Evolutionary conservation across 1,140 invertebrate genomes (phyloP), one percentile per base, ranked within the genome.

Genomic region (Magallana gigas): DNA sequence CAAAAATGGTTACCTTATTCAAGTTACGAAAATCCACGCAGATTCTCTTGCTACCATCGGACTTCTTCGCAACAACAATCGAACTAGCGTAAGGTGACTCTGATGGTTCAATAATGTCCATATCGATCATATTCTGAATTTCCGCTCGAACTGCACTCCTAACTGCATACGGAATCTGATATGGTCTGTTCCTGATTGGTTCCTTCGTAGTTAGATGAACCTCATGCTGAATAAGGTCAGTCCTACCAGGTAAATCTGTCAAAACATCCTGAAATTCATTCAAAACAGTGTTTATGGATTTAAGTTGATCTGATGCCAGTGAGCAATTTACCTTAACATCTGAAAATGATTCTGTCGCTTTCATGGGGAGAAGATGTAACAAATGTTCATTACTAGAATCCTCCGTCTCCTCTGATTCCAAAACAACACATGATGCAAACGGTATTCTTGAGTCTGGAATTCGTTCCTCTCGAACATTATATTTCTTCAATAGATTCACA

Each of bases 131-230:
- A n/a, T 90, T 88, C 16, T 92, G 87, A 29, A 95, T 86, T 91
- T 95, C 93, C 12, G 92, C 36, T 2, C 95, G 91, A 9, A 95
- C 86, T 59, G 90, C 88, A 29, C 92, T 85, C 86, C 90, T 90
- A 1, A 95, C 83, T n/a, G 94, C 92, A 89, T 92, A 94, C 2
- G 94, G 94, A 23, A 95, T 88, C 14, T 92, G 91, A 23, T 89
- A 86, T 16, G 71, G 84, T 84, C 59, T 85, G 14, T 59, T 29
- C 16, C 71, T 48, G 23, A 90, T 76, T 23, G 86, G 83, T n/a
- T 83, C 64, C 11, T 86, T 76, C 6, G 56, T 60, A 18, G 81
- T 86, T 12, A 90, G 58, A 14, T 88, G 57, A 56, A 90, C 85
- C 8, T 81, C 58, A 85, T 88, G 87, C 57, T 88, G 76, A 2